Percentiles rank a stretch among this genome's conserved stretches.
These are phyloP conservation scores for Dioctria linearis DNA, from an alignment of 2,888 invertebrate species.

Conservation along the genomic window DNA sequence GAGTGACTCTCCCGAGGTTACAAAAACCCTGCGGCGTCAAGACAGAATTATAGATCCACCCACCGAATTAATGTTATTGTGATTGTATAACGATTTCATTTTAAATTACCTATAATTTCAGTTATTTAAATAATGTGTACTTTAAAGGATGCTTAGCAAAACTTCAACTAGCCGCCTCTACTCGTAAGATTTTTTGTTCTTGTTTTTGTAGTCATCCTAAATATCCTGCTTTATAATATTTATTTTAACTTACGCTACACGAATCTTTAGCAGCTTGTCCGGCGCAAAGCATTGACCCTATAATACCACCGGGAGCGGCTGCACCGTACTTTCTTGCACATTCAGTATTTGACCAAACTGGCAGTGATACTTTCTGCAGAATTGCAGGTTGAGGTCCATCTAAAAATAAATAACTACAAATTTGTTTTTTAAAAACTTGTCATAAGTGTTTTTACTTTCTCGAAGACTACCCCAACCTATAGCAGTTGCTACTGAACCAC, in stretches of 20 bases:
- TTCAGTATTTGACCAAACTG: conserved; percentile 85
- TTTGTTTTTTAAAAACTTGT: conserved; percentile 8
- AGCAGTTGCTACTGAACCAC: conserved; percentile 83
- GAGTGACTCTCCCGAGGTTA: too few species aligned
- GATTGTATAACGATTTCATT: too few species aligned
- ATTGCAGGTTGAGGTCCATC: conserved; percentile 87
- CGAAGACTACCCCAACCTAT: conserved; percentile 91
- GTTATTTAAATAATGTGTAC: too few species aligned
- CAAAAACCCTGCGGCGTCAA: too few species aligned
- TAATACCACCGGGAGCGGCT: conserved; percentile 90
- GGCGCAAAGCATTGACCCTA: conserved; percentile 90
- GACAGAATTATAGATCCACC: too few species aligned
- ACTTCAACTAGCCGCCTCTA: too few species aligned
- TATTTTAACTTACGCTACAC: conserved; percentile 82
- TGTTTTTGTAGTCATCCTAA: too few species aligned
- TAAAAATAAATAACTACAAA: conserved; percentile 65
- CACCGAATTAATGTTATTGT: too few species aligned
- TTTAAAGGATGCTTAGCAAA: too few species aligned
- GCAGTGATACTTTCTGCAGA: conserved; percentile 87
- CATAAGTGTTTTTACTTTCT: conserved; percentile 75
- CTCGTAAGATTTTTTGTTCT: too few species aligned
- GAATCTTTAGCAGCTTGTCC: conserved; percentile 89
- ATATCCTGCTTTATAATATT: not conserved
- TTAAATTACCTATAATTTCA: too few species aligned
- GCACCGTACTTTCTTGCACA: conserved; percentile 86